Conservation (phyloP, 23 tunicate species). For the Trididemnum miniatum region DNA sequence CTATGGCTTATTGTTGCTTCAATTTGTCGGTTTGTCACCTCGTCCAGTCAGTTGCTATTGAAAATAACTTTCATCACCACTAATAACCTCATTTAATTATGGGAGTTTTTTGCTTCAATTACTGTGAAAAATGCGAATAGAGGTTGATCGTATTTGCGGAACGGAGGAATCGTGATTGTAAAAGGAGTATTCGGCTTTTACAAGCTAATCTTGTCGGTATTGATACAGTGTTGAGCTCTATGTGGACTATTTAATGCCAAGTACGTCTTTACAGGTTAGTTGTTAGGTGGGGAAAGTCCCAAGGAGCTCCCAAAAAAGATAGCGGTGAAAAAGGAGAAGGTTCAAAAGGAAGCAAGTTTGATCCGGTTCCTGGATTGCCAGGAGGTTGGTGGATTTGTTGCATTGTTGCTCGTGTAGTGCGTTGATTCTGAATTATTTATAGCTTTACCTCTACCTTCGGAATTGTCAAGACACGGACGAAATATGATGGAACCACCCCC, state of each 20-base stretch:
- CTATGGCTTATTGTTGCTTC: too few species aligned
- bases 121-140: too few species aligned
- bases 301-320: constrained; percentile 58
- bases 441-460: constrained; percentile 81
- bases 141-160: too few species aligned
- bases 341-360: background rate
- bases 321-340: constrained; percentile 29
- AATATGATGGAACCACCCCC: constrained; percentile 82
- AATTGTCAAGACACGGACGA: constrained; percentile 22
- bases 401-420: background rate
- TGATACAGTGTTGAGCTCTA: background rate
- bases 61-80: too few species aligned
- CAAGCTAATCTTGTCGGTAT: background rate
- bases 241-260: too few species aligned
- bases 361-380: constrained; percentile 80
- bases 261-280: constrained; percentile 58
- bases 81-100: too few species aligned
- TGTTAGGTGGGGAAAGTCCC: constrained; percentile 93
- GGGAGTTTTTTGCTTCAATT: too few species aligned
- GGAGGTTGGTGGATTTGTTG: constrained; percentile 65
- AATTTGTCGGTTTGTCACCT: too few species aligned
- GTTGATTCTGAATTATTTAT: background rate
- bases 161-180: too few species aligned
- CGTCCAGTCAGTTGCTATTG: too few species aligned
- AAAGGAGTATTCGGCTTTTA: too few species aligned